phyloP scores from a whole-genome alignment of 1,140 invertebrate species.

The Neelides sp. region DNA sequence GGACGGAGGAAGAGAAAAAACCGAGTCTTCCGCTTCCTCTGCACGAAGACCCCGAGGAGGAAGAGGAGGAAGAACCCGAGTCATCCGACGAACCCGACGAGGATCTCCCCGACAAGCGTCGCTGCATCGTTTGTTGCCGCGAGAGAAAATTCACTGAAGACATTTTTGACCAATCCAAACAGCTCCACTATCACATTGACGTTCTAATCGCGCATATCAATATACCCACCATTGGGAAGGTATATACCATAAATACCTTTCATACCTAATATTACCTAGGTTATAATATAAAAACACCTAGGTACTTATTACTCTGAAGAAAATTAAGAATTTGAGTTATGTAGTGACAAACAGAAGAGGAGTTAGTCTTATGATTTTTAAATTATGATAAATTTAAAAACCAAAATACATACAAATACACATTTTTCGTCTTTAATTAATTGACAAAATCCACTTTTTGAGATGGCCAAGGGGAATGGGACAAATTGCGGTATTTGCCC shows the following conservation, averaged over 20 bases:
- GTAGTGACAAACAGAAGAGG: too few relatives aligned
- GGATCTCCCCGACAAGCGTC: background rate
- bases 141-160: slow-evolving; percentile 20
- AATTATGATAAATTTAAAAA: too few relatives aligned
- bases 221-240: slow-evolving; percentile 7
- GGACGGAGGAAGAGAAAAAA: too few relatives aligned
- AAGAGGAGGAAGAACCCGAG: background rate
- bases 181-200: slow-evolving; percentile 13
- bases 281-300: background rate
- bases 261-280: background rate
- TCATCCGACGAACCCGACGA: slow-evolving; percentile 9
- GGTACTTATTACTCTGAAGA: background rate
- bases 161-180: slow-evolving; percentile 16
- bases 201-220: slow-evolving; percentile 15
- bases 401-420: too few relatives aligned
- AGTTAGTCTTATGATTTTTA: too few relatives aligned
- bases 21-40: background rate
- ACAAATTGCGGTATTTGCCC: slow-evolving; percentile 14
- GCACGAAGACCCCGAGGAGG: background rate
- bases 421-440: too few relatives aligned
- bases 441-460: too few relatives aligned
- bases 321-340: too few relatives aligned
- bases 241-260: background rate
- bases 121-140: slow-evolving; percentile 21
- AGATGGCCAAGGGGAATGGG: slow-evolving; percentile 5